Conservation (phyloP, 1,140 invertebrate species). For the Ditylenchus dipsaci region DNA sequence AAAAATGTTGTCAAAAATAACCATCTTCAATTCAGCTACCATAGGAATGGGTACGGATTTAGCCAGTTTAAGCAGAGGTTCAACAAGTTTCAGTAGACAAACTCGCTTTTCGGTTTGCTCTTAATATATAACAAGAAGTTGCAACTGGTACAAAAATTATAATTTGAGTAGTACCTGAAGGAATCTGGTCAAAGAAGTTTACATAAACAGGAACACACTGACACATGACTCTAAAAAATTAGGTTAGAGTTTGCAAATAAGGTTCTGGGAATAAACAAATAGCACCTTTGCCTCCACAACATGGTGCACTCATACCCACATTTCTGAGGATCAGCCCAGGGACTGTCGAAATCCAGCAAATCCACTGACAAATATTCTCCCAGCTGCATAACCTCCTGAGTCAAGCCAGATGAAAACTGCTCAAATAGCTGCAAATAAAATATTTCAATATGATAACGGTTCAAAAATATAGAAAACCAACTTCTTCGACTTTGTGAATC, state of each 20-base stretch:
- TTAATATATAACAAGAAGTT: neutral
- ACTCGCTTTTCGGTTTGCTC: neutral
- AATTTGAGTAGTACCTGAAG: neutral
- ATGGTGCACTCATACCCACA: constrained; percentile 8
- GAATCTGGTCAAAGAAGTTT: neutral
- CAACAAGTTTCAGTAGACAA: neutral
- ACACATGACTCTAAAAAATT: neutral
- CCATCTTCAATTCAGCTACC: neutral
- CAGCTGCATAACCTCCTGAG: neutral
- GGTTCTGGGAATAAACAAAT: neutral
- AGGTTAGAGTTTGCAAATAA: neutral
- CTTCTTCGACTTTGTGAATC: neutral
- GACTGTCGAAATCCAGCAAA: constrained; percentile 7
- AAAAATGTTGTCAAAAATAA: neutral
- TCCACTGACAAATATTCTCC: neutral
- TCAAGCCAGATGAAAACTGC: neutral
- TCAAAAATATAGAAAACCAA: neutral
- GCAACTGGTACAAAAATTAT: neutral
- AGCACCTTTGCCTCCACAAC: constrained; percentile 12
- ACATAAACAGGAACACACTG: neutral
- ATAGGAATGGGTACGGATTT: neutral
- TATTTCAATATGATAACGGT: neutral
- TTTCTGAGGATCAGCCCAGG: neutral
- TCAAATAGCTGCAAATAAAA: constrained; percentile 10
- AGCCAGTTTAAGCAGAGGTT: neutral